Conservation (phyloP, 2,113 vertebrate genomes). For the Peucedramus taeniatus region DNA sequence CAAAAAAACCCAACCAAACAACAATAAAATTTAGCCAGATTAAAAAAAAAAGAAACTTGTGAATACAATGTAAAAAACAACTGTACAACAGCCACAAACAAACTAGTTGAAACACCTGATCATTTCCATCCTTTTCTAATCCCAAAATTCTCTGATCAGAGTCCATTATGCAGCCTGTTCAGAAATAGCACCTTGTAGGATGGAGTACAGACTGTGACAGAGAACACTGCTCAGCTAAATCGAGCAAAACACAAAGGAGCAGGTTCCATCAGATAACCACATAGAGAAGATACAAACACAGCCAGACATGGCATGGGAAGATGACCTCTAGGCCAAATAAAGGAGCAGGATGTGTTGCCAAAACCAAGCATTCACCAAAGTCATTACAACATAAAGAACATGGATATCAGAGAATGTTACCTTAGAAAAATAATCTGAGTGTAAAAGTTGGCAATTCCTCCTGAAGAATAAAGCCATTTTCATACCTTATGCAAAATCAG, state of each 20-base stretch:
- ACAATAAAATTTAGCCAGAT: background rate
- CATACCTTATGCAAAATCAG: background rate
- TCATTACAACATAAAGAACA: background rate
- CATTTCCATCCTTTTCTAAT: background rate
- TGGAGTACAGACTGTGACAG: background rate
- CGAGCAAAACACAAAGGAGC: background rate
- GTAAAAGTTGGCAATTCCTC: background rate
- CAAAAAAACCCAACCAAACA: background rate
- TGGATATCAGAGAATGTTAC: background rate
- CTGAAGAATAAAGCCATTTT: background rate
- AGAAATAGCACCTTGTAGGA: constrained; percentile 1
- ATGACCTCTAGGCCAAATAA: background rate
- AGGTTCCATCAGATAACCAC: constrained; percentile 9
- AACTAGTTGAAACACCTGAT: background rate
- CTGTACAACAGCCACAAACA: background rate
- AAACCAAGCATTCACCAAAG: background rate
- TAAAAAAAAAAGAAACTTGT: background rate
- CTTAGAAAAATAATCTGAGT: background rate
- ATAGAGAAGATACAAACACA: background rate
- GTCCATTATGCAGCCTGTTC: background rate
- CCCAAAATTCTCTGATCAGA: background rate
- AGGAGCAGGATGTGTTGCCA: background rate
- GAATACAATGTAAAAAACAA: background rate
- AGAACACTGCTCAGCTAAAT: background rate
- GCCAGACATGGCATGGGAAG: background rate